phyloP scores from a whole-genome alignment of 2,113 vertebrate species.

The Etheostoma spectabile region DNA sequence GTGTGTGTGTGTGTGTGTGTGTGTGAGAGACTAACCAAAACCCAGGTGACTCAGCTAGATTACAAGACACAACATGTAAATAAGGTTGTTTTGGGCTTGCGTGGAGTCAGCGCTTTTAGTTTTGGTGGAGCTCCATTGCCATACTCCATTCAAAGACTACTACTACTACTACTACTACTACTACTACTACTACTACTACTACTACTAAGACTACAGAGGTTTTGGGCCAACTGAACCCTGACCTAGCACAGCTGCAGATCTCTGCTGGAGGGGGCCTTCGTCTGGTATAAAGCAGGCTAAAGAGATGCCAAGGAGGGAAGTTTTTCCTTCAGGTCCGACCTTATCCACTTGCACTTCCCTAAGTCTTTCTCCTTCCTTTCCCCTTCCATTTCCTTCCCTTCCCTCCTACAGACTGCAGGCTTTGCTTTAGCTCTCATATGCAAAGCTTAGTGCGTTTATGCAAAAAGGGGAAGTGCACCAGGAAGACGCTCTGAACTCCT shows the following conservation, averaged over 20 bases:
- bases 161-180: too few species aligned
- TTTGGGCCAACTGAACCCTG: too few species aligned
- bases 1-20: neutral
- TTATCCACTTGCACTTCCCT: conserved; percentile 10
- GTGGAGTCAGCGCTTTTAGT: neutral
- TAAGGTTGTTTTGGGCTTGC: neutral
- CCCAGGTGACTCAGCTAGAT: conserved; percentile 10
- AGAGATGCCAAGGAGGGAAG: too few species aligned
- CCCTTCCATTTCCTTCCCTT: neutral
- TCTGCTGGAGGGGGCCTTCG: neutral
- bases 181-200: too few species aligned
- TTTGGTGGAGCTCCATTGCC: neutral
- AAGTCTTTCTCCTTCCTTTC: conserved; percentile 16
- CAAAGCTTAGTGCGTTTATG: conserved; percentile 51
- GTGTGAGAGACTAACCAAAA: neutral
- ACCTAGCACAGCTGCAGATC: too few species aligned
- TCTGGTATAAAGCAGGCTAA: neutral
- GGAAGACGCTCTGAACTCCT: neutral
- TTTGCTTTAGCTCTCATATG: conserved; percentile 46
- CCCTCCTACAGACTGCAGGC: conserved; percentile 1
- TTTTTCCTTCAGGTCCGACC: conserved; percentile 4
- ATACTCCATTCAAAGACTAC: neutral
- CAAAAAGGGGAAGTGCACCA: conserved; percentile 54
- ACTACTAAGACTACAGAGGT: too few species aligned
- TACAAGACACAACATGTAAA: conserved; percentile 31